These are phyloP conservation scores for Drosophila kepulauana DNA, from an alignment of 1,140 invertebrate genomes.

Conservation along the genomic window DNA sequence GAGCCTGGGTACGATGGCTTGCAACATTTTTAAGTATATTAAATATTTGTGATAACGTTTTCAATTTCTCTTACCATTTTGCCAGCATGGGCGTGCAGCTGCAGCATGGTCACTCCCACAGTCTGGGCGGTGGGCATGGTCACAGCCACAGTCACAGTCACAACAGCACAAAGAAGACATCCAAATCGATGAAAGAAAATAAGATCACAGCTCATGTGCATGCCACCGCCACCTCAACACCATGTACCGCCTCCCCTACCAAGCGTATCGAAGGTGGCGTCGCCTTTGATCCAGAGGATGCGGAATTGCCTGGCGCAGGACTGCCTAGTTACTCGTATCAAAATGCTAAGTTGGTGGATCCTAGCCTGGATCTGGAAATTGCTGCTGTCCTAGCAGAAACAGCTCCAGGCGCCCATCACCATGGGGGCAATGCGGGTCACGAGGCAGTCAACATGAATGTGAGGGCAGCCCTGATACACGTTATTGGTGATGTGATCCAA, in stretches of 20 bases:
- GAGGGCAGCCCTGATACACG: slow-evolving; percentile 98
- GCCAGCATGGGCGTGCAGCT: slow-evolving; percentile 96
- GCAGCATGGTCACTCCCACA: slow-evolving; percentile 90
- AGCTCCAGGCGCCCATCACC: slow-evolving; percentile 73
- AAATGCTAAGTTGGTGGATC: slow-evolving; percentile 69
- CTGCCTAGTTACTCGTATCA: slow-evolving; percentile 76
- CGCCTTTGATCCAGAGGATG: slow-evolving; percentile 68
- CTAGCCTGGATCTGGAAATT: slow-evolving; percentile 63
- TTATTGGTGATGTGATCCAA: slow-evolving; percentile 98
- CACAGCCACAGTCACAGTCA: slow-evolving; percentile 89
- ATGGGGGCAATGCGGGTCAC: slow-evolving; percentile 62
- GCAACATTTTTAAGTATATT: slow-evolving; percentile 80
- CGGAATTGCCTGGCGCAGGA: slow-evolving; percentile 62
- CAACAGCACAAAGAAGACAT: slow-evolving; percentile 62
- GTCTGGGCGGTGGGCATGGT: slow-evolving; percentile 85
- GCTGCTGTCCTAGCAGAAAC: slow-evolving; percentile 79
- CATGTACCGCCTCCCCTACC: slow-evolving; percentile 64
- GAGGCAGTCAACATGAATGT: slow-evolving; percentile 95
- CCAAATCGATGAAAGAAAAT: slow-evolving; percentile 45
- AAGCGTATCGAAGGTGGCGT: slow-evolving; percentile 70
- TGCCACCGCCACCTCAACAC: slow-evolving; percentile 53
- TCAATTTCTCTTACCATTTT: slow-evolving; percentile 61
- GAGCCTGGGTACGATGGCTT: slow-evolving; percentile 44
- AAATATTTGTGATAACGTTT: slow-evolving; percentile 83
- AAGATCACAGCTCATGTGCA: slow-evolving; percentile 27